Evolutionary conservation across 2,797 vertebrate species (phyloP).

Genomic region (Malacoraja senta): DNA sequence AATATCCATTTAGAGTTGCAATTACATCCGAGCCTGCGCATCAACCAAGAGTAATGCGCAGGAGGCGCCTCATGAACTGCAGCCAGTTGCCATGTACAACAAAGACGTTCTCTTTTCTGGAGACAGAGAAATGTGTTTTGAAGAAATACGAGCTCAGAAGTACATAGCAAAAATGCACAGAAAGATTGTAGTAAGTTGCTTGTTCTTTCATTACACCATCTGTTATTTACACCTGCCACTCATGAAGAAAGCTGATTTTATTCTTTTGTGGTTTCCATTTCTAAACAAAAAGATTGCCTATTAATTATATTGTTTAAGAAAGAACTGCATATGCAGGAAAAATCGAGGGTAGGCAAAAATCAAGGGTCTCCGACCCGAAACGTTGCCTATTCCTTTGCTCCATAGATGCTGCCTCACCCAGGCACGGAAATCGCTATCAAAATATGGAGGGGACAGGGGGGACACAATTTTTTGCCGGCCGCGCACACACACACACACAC

Average conservation of each 20-base stretch:
- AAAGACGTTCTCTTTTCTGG: slow-evolving; percentile 62
- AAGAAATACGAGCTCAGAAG: slow-evolving; percentile 59
- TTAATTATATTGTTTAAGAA: not conserved
- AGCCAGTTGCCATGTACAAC: slow-evolving; percentile 64
- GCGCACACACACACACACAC: no score
- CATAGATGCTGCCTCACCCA: no score
- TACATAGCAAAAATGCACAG: slow-evolving; percentile 58
- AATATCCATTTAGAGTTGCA: slow-evolving; percentile 46
- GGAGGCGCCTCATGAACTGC: not conserved
- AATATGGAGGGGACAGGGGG: no score
- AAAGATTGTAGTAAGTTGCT: slow-evolving; percentile 56
- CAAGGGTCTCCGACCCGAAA: no score
- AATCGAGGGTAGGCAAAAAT: no score
- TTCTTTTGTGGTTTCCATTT: not conserved
- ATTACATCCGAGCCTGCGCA: slow-evolving; percentile 52
- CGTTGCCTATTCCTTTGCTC: no score
- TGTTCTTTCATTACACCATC: not conserved
- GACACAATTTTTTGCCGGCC: no score
- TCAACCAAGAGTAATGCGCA: not conserved
- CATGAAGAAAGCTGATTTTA: not conserved
- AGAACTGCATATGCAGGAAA: no score
- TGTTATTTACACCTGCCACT: no score
- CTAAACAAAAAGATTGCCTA: not conserved
- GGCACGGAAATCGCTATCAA: no score
- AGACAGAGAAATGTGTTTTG: slow-evolving; percentile 69